Conservation (phyloP, 1,140 invertebrate genomes). For the Zaprionus ornatus region DNA sequence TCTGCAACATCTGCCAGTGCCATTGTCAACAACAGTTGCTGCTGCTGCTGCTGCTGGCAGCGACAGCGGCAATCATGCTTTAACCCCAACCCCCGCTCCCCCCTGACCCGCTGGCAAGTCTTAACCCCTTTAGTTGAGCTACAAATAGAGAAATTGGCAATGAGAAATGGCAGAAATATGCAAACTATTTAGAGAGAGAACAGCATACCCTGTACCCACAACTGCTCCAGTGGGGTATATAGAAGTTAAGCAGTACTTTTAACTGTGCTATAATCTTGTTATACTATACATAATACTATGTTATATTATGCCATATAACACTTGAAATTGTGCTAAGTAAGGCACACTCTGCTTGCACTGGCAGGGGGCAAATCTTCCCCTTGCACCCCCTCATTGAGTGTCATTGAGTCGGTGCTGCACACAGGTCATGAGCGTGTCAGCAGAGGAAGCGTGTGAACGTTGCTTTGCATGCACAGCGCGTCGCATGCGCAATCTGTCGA, state of each 20-base stretch:
- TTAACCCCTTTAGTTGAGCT: background rate
- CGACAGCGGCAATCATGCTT: conserved; percentile 14
- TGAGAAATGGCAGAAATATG: background rate
- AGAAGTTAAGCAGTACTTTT: too few relatives aligned
- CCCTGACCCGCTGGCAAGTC: background rate
- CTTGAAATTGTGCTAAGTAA: too few relatives aligned
- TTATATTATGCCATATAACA: too few relatives aligned
- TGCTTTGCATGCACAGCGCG: conserved; percentile 32
- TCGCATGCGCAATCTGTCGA: conserved; percentile 44
- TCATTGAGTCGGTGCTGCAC: background rate
- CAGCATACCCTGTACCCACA: background rate
- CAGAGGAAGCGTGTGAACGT: background rate
- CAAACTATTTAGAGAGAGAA: background rate
- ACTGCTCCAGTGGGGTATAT: background rate
- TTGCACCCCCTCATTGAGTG: background rate
- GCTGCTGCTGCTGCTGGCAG: conserved; percentile 6
- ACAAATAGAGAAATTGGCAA: background rate
- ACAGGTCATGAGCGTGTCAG: background rate
- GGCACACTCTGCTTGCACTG: too few relatives aligned
- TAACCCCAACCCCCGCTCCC: background rate
- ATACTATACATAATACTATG: too few relatives aligned
- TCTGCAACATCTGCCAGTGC: conserved; percentile 34
- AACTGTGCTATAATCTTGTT: too few relatives aligned
- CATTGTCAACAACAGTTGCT: conserved; percentile 44
- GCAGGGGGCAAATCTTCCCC: too few relatives aligned